Base-by-base conservation (phyloP, 2,113 vertebrate species). In the Megaceryle torquata region DNA sequence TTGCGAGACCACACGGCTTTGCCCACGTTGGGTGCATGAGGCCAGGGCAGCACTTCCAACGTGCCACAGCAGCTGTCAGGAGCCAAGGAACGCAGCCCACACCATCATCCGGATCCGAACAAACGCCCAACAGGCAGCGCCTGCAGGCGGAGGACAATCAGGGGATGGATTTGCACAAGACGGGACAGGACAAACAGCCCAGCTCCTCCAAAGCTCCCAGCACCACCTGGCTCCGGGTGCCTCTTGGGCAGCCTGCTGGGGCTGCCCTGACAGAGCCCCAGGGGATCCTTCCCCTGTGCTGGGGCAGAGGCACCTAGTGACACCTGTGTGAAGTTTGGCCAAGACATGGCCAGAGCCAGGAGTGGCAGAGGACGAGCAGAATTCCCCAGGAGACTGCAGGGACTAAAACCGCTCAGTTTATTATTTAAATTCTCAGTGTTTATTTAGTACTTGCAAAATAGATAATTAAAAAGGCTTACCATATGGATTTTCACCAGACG, bases 381-480 rank as follows among this genome's bases (percentile, higher is more conserved):
- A 88, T 48, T 71, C 46, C 12, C 22, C 70, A 10, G 53, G n/a
- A 79, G 57, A 10, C 33, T 35, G 35, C 88, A 82, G 74, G 35
- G 26, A 85, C 61, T 82, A 61, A 39, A n/a, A 31, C 86, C 4
- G 3, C 88, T 57, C 0, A 0, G 22, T 59, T 70, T 44, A 7
- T 44, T 93, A 88, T 13, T 91, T 76, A 88, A 95, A 81, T 65
- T 61, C 43, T 59, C 3, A n/a, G 79, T 70, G 44, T 96, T 97
- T 96, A 96, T 94, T 95, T 72, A 91, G 88, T 57, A 70, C 48
- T 96, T 93, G 95, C 60, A 94, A 97, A 97, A 95, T 37, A 15
- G 22, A 65, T 46, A 19, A 31, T 82, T 69, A 91, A 72, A 95
- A 97, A 95, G 68, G 75, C 75, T 91, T 82, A 94, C 88, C 54